Evolutionary conservation across 1,140 invertebrate genomes (phyloP).

Genomic region (Amyelois transitella): DNA sequence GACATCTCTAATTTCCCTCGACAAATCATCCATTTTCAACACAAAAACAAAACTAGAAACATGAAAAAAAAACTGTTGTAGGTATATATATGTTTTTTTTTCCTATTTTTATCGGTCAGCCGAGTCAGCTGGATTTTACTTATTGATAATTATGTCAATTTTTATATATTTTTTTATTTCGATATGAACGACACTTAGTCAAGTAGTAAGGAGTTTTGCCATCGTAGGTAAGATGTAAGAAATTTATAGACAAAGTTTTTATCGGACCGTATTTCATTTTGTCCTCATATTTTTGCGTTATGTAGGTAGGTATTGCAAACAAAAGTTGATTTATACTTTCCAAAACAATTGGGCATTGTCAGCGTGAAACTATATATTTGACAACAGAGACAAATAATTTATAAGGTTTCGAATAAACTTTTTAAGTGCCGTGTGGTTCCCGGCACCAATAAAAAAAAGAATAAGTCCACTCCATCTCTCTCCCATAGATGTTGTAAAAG

Average conservation of each 20-base stretch:
- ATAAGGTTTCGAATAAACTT: no score
- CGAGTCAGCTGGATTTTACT: neutral
- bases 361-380: no score
- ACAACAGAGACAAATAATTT: no score
- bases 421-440: no score
- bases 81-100: no score
- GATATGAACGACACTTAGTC: no score
- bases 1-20: neutral
- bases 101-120: neutral
- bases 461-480: no score
- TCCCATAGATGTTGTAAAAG: no score
- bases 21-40: neutral
- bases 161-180: neutral
- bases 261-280: neutral
- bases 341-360: neutral
- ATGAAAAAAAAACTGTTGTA: neutral
- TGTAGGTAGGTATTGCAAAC: no score
- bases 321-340: no score
- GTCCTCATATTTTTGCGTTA: neutral
- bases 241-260: neutral
- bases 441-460: no score
- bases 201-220: neutral
- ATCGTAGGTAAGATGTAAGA: neutral
- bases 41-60: neutral
- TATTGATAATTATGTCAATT: neutral